Conservation (phyloP, 2,888 invertebrate species). For the Anaspis maculata region DNA sequence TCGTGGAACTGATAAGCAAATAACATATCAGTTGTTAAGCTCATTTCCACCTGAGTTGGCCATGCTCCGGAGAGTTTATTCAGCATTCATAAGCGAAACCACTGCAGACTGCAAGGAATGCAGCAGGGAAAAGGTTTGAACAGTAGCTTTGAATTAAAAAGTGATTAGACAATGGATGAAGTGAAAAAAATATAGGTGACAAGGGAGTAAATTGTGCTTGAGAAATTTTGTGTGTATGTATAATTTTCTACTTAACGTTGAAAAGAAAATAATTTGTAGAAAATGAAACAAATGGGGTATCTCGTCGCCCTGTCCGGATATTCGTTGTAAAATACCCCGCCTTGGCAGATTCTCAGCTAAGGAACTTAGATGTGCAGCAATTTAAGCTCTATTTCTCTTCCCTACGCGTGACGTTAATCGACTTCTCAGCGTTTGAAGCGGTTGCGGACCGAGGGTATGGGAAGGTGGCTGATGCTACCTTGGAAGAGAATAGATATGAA, state of each 20-base stretch:
- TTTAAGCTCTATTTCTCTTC: slow-evolving; percentile 43
- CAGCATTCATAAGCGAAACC: too few relatives aligned
- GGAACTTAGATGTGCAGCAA: slow-evolving; percentile 41
- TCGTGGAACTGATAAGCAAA: too few relatives aligned
- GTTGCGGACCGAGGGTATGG: slow-evolving; percentile 29
- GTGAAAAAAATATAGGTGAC: too few relatives aligned
- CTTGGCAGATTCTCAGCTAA: slow-evolving; percentile 35
- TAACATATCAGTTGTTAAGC: too few relatives aligned
- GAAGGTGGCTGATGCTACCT: slow-evolving; percentile 20
- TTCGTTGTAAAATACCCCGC: slow-evolving; percentile 37
- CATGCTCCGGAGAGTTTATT: too few relatives aligned
- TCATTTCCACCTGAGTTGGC: too few relatives aligned
- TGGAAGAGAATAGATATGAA: slow-evolving; percentile 22
- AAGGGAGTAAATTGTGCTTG: too few relatives aligned
- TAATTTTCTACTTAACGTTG: slow-evolving; percentile 7
- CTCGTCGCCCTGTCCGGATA: slow-evolving; percentile 32
- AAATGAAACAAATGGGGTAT: slow-evolving; percentile 36
- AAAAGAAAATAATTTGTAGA: slow-evolving; percentile 28
- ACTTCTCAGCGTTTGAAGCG: slow-evolving; percentile 39
- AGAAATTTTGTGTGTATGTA: slow-evolving; percentile 4
- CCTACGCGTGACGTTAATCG: slow-evolving; percentile 42
- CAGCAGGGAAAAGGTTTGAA: too few relatives aligned
- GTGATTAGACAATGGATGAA: too few relatives aligned
- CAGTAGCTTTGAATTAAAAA: too few relatives aligned
- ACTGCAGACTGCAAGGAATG: too few relatives aligned